Base-by-base conservation (phyloP, 1,140 invertebrate species). In the Contarinia nasturtii region DNA sequence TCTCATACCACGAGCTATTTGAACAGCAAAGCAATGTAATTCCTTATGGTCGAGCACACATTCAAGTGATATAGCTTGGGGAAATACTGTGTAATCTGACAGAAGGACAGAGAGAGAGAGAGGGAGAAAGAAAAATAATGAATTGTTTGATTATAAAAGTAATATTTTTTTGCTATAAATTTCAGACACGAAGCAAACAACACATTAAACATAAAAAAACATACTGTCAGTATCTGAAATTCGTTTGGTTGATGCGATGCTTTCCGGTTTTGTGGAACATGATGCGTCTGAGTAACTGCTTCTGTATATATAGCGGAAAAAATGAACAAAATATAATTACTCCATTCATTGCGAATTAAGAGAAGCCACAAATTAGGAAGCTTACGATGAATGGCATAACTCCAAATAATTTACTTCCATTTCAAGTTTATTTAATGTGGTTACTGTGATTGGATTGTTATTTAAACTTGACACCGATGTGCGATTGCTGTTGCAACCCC, bases 1-100 rank as follows among this genome's bases (percentile, higher is more conserved):
- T 12, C 67, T 68, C 80, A 82, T 82, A 2, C 79, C 80, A 40
- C 69, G 61, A 0, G 79, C 78, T 27, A 83, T 80, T 62, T 82
- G 78, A 11, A 79, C 50, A 0, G 79, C 76, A 53, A 81, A 82
- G 33, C 70, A 70, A 33, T 77, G 66, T 53, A 80, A 63, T 48
- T 75, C 75, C 7, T 61, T 62, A 22, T 72, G 59, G 53, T 78
- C 70, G 18, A 80, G 53, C 8, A 72, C 61, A 19, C 63, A 63
- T 37, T 63, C 59, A 21, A 63, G 57, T 2, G 51, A 40, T 27
- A 10, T 27, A 5, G 27, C 27, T 27, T 27, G 27, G 4, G 27
- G 27, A 27, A 47, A 40, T 17, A 5, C 7, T 37, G 33, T 40
- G 11, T 47, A 40, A 17, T 41, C 21, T 22, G 15, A n/a, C n/a